These are phyloP conservation scores for Drosophila monieri DNA, from an alignment of 2,888 invertebrate genomes.

Conservation along the genomic window DNA sequence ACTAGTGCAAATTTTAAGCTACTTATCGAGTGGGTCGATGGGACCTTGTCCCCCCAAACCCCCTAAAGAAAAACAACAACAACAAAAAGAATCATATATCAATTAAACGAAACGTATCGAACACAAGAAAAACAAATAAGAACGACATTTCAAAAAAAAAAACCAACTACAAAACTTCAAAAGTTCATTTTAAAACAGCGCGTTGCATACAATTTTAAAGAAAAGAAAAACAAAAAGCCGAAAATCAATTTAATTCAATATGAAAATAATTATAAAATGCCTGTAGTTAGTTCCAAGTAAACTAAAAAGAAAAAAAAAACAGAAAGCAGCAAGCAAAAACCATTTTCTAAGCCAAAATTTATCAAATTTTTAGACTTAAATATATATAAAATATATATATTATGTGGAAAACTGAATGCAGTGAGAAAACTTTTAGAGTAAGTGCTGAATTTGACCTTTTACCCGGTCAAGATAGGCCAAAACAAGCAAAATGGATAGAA, in stretches of 20 bases:
- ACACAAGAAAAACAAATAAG: slow-evolving; percentile 38
- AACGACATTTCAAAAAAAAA: slow-evolving; percentile 33
- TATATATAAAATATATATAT: slow-evolving; percentile 15
- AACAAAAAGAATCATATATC: slow-evolving; percentile 52
- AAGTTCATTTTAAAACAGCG: slow-evolving; percentile 65
- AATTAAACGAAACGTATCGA: slow-evolving; percentile 72
- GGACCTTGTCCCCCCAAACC: slow-evolving; percentile 6
- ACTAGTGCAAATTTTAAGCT: slow-evolving; percentile 69
- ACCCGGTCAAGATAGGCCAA: slow-evolving; percentile 29
- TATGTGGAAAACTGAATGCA: slow-evolving; percentile 12
- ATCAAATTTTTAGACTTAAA: slow-evolving; percentile 67
- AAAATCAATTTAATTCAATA: slow-evolving; percentile 32
- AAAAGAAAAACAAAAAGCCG: slow-evolving; percentile 14
- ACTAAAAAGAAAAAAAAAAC: slow-evolving; percentile 49
- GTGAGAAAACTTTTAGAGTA: slow-evolving; percentile 24
- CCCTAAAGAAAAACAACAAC: not conserved
- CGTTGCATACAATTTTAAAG: slow-evolving; percentile 45
- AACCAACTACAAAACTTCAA: slow-evolving; percentile 54
- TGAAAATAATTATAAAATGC: slow-evolving; percentile 45
- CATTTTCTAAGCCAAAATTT: slow-evolving; percentile 77
- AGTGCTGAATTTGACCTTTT: slow-evolving; percentile 17
- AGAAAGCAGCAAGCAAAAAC: slow-evolving; percentile 24
- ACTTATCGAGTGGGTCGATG: slow-evolving; percentile 26
- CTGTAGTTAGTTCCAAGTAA: slow-evolving; percentile 80
- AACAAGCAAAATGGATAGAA: not conserved